These are phyloP conservation scores for Strigamia transsilvanica DNA, from an alignment of 2,888 invertebrate species.

Conservation along the genomic window DNA sequence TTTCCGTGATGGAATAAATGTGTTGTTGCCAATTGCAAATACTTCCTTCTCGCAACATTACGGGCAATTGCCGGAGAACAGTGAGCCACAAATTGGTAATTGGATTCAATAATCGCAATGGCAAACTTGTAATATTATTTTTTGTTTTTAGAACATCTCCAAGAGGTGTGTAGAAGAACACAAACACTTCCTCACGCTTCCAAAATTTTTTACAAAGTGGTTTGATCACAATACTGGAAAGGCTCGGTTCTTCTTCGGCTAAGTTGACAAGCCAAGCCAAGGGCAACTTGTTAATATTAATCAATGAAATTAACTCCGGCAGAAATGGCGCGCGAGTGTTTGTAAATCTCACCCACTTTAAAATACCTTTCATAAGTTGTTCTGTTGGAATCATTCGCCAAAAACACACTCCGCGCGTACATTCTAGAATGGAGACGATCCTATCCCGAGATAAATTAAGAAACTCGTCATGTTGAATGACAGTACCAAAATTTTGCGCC, in stretches of 20 bases:
- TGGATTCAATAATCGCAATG: background rate
- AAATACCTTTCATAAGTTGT: background rate
- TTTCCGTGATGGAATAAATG: constrained; percentile 5
- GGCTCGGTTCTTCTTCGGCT: background rate
- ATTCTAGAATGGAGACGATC: background rate
- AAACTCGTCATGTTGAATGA: background rate
- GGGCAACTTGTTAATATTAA: background rate
- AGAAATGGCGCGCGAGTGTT: background rate
- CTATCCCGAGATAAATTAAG: background rate
- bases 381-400: background rate
- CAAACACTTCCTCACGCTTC: background rate
- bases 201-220: background rate
- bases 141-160: too few species aligned
- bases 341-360: background rate
- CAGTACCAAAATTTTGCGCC: background rate
- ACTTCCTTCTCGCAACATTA: background rate
- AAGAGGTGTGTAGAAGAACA: background rate
- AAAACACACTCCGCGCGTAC: background rate
- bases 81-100: background rate
- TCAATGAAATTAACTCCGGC: background rate
- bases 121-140: background rate
- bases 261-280: background rate
- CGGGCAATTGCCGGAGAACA: background rate
- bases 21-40: constrained; percentile 7
- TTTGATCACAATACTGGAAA: background rate